Evolutionary conservation across 2,888 invertebrate species (phyloP).

Genomic region (Lithosia quadra): DNA sequence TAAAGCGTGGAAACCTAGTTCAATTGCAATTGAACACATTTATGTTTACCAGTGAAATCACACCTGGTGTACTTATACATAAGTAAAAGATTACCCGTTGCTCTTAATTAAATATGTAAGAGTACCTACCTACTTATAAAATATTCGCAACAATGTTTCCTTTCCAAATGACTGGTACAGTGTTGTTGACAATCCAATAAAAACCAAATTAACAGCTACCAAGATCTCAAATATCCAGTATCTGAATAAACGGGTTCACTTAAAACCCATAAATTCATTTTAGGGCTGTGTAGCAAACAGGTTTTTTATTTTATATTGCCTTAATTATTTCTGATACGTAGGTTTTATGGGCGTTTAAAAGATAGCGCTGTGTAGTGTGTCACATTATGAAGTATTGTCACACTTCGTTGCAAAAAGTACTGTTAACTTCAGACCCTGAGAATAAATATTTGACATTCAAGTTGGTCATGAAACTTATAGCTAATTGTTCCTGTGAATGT

Average conservation of each 20-base stretch:
- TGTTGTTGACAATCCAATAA: neutral
- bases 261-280: slow-evolving; percentile 28
- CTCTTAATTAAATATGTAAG: neutral
- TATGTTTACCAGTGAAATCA: too few relatives aligned
- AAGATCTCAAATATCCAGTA: slow-evolving; percentile 32
- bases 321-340: too few relatives aligned
- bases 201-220: slow-evolving; percentile 12
- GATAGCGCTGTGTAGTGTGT: too few relatives aligned
- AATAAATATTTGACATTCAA: neutral
- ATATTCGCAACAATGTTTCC: too few relatives aligned
- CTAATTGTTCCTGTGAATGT: neutral
- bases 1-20: too few relatives aligned
- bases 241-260: slow-evolving; percentile 24
- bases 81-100: too few relatives aligned
- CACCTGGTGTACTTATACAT: too few relatives aligned
- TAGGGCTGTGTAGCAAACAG: slow-evolving; percentile 9
- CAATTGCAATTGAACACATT: too few relatives aligned
- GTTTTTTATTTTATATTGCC: neutral
- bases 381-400: too few relatives aligned
- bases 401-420: too few relatives aligned
- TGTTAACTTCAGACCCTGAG: neutral
- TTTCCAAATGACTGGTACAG: neutral
- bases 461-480: neutral
- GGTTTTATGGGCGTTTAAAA: too few relatives aligned
- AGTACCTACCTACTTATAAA: neutral